phyloP scores from a whole-genome alignment of 2,888 invertebrate genomes.

The Eurois occulta region DNA sequence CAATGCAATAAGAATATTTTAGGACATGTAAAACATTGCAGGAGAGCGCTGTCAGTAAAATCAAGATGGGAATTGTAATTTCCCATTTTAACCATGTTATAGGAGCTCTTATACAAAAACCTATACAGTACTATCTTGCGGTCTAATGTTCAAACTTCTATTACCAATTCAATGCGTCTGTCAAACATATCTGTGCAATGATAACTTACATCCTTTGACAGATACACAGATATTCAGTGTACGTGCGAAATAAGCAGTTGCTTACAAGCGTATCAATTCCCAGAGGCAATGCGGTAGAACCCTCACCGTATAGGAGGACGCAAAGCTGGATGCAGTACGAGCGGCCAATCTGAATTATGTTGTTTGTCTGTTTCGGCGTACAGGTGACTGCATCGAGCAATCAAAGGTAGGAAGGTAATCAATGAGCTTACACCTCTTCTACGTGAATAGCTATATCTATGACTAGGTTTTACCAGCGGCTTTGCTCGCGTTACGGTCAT shows the following conservation, averaged over 20 bases:
- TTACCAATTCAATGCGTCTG: neutral
- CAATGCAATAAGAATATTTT: neutral
- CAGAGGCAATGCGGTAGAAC: slow-evolving; percentile 37
- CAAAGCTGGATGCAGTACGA: slow-evolving; percentile 29
- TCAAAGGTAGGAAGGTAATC: slow-evolving; percentile 34
- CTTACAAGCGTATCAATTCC: slow-evolving; percentile 34
- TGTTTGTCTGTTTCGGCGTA: slow-evolving; percentile 30
- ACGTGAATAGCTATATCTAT: neutral
- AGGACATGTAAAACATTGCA: neutral
- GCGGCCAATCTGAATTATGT: slow-evolving; percentile 36
- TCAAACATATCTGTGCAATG: neutral
- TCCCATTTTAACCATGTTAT: no score
- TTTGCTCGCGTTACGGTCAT: neutral
- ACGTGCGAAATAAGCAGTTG: slow-evolving; percentile 41
- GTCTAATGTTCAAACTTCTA: neutral
- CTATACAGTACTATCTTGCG: neutral
- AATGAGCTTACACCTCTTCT: slow-evolving; percentile 4
- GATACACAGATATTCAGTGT: neutral
- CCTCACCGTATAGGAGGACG: slow-evolving; percentile 2
- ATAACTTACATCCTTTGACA: slow-evolving; percentile 11
- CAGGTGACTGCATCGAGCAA: slow-evolving; percentile 40
- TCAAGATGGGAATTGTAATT: neutral
- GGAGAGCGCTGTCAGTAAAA: neutral
- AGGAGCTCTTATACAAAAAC: neutral
- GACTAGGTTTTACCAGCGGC: neutral